These are phyloP conservation scores for Porphyrio hochstetteri DNA, from an alignment of 2,113 vertebrate genomes.

Conservation along the genomic window DNA sequence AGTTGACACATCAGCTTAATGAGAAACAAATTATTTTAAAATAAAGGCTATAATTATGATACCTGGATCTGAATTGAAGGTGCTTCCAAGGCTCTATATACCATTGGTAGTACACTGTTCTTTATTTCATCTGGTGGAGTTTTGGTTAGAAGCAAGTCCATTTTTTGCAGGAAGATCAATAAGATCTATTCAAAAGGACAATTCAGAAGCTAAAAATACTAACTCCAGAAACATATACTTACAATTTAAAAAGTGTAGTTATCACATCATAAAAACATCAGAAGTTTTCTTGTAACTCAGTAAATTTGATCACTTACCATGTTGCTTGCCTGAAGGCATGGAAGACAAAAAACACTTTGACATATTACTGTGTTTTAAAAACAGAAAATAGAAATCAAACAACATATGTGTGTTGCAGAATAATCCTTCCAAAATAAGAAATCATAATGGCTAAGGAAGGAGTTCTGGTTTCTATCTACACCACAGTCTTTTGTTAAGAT, in stretches of 20 bases:
- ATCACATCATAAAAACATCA: background rate
- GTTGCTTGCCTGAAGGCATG: constrained; percentile 98
- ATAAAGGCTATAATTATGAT: background rate
- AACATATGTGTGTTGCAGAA: background rate
- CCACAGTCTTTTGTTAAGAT: background rate
- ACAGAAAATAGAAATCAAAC: constrained; percentile 10
- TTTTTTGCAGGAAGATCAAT: constrained; percentile 99
- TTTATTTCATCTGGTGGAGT: constrained; percentile 96
- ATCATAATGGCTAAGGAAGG: background rate
- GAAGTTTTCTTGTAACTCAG: constrained; percentile 53
- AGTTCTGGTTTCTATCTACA: background rate
- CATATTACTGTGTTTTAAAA: constrained; percentile 62
- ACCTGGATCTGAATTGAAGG: constrained; percentile 99
- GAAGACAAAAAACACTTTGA: constrained; percentile 79
- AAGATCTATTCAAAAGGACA: constrained; percentile 83
- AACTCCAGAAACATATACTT: background rate
- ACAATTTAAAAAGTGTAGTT: background rate
- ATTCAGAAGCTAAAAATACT: constrained; percentile 4
- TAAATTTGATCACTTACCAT: constrained; percentile 91
- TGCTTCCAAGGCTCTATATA: constrained; percentile 95
- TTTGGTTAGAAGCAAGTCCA: constrained; percentile 97
- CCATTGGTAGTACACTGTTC: constrained; percentile 94
- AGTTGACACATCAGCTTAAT: background rate
- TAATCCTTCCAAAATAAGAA: background rate
- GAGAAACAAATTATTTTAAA: background rate